Percentiles rank a stretch among this genome's conserved stretches.
phyloP scores from a whole-genome alignment of 2,113 vertebrate genomes.

The Mesoclemmys tuberculata region DNA sequence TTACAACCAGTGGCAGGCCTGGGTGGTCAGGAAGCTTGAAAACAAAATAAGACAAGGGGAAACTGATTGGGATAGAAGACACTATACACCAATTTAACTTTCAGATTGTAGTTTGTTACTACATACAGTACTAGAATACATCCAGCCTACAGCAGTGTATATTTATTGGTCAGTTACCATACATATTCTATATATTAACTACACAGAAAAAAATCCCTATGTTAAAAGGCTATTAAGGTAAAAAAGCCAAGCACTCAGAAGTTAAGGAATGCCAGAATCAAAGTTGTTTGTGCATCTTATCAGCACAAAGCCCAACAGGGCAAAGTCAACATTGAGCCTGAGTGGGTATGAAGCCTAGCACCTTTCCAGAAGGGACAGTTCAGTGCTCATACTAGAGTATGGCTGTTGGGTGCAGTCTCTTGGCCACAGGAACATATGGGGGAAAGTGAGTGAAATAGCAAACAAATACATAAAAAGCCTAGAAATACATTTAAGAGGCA shows the following conservation, averaged over 20 bases:
- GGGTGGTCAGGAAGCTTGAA: not conserved
- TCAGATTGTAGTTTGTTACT: not conserved
- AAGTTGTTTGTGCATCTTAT: not conserved
- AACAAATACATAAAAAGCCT: no score
- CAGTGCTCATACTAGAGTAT: not conserved
- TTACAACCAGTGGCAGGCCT: not conserved
- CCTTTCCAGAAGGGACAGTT: not conserved
- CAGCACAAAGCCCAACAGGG: not conserved
- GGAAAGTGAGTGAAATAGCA: not conserved
- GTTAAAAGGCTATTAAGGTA: not conserved
- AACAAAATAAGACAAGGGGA: not conserved
- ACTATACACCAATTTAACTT: not conserved
- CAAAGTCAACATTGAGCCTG: not conserved
- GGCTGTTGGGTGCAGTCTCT: not conserved
- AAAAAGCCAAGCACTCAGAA: not conserved
- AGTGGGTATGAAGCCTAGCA: not conserved
- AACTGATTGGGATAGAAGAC: not conserved
- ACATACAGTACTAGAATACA: not conserved
- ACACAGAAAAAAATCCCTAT: not conserved
- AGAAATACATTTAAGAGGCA: not conserved
- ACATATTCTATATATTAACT: not conserved
- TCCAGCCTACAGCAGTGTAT: fast-evolving
- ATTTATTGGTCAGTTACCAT: not conserved
- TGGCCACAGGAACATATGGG: not conserved
- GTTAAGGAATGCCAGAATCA: not conserved